phyloP scores from a whole-genome alignment of 2,888 invertebrate genomes.

The Drosophila vallismaia region DNA sequence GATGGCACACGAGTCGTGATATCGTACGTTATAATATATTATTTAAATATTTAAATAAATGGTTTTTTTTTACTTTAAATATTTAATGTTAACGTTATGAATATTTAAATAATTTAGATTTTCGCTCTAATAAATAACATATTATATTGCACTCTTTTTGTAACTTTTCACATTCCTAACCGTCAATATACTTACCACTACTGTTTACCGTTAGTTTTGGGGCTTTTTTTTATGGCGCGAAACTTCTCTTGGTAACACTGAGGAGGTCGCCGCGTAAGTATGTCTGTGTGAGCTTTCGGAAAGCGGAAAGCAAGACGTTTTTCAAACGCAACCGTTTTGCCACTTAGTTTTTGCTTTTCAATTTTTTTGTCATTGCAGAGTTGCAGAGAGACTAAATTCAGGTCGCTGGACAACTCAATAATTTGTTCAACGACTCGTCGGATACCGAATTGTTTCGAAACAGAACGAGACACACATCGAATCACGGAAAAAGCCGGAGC shows the following conservation, averaged over 20 bases:
- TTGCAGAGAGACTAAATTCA: neutral
- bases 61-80: no score
- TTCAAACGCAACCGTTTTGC: neutral
- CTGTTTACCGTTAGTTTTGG: neutral
- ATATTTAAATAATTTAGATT: no score
- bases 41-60: no score
- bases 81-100: no score
- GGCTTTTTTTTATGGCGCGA: neutral
- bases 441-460: neutral
- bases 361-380: slow-evolving; percentile 2
- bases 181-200: neutral
- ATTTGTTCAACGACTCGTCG: neutral
- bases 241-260: neutral
- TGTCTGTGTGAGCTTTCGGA: neutral
- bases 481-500: neutral
- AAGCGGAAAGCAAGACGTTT: neutral
- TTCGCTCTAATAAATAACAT: no score
- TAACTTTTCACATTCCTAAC: neutral
- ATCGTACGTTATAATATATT: no score
- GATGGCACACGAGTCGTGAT: no score
- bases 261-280: neutral
- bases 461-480: neutral
- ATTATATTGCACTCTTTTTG: no score
- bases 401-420: neutral
- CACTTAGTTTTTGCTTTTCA: neutral